Conservation (phyloP, 2,113 vertebrate genomes). For the Anser brachyrhynchus region DNA sequence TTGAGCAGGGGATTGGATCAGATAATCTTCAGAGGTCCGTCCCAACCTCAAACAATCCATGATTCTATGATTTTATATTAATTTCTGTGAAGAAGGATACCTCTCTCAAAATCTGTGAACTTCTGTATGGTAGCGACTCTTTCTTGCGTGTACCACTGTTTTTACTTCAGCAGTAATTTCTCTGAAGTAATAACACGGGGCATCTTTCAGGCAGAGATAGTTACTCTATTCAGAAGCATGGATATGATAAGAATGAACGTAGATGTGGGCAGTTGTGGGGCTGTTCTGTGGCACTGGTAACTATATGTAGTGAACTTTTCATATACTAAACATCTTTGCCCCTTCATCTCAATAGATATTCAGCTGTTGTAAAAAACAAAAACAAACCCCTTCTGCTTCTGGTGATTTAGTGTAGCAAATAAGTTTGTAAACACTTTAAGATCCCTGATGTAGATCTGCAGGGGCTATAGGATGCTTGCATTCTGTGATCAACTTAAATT, state of each 20-base stretch:
- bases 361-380: neutral
- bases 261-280: neutral
- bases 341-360: neutral
- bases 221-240: neutral
- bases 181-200: accelerated
- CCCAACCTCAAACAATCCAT: neutral
- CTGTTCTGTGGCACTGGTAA: neutral
- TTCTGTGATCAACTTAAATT: neutral
- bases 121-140: neutral
- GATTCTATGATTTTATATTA: neutral
- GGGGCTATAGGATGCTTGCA: neutral
- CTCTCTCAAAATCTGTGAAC: neutral
- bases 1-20: neutral
- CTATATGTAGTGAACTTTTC: neutral
- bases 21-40: neutral
- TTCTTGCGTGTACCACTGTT: neutral
- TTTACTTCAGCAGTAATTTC: neutral
- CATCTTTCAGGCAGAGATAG: neutral
- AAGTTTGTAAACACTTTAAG: neutral
- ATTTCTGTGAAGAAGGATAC: neutral
- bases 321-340: neutral
- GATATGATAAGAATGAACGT: neutral
- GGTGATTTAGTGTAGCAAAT: neutral
- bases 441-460: neutral
- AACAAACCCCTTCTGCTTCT: neutral